A percentile compares a stretch with the other conserved stretches of the same genome.
These are phyloP conservation scores for Odontomachus brunneus DNA, from an alignment of 1,140 invertebrate genomes.

Conservation along the genomic window DNA sequence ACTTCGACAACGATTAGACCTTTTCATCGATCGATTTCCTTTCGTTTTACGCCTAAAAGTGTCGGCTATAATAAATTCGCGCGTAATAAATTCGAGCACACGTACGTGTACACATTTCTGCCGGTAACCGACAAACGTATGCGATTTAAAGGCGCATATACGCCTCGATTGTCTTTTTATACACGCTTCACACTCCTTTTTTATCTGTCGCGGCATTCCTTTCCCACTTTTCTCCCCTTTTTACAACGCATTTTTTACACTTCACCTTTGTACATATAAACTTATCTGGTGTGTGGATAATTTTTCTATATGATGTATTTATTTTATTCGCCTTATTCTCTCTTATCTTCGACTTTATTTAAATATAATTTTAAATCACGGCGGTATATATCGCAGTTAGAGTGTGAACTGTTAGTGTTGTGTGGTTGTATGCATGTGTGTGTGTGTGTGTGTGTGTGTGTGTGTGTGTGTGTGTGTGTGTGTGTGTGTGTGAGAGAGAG, in stretches of 20 bases:
- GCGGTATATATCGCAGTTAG: not conserved
- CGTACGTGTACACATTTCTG: not conserved
- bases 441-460: no score
- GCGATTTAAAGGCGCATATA: not conserved
- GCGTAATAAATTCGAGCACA: no score
- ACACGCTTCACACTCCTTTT: not conserved
- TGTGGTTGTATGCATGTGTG: no score
- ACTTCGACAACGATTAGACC: no score
- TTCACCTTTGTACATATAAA: constrained; percentile 55
- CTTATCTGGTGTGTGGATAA: constrained; percentile 13
- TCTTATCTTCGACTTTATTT: not conserved
- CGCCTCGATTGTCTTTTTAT: constrained; percentile 22
- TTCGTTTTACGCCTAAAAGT: no score
- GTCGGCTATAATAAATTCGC: no score
- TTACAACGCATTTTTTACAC: constrained; percentile 18
- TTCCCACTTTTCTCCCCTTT: not conserved
- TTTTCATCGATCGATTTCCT: no score
- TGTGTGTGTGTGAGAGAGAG: not conserved
- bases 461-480: no score
- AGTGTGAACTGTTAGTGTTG: no score
- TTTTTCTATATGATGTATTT: constrained; percentile 51
- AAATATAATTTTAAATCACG: not conserved
- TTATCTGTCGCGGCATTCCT: not conserved
- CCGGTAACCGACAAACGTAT: constrained; percentile 19
- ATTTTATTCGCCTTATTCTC: constrained; percentile 26